Evolutionary conservation across 2,888 invertebrate species (phyloP), one percentile per base, ranked within the genome.

Genomic region (Tigriopus californicus): DNA sequence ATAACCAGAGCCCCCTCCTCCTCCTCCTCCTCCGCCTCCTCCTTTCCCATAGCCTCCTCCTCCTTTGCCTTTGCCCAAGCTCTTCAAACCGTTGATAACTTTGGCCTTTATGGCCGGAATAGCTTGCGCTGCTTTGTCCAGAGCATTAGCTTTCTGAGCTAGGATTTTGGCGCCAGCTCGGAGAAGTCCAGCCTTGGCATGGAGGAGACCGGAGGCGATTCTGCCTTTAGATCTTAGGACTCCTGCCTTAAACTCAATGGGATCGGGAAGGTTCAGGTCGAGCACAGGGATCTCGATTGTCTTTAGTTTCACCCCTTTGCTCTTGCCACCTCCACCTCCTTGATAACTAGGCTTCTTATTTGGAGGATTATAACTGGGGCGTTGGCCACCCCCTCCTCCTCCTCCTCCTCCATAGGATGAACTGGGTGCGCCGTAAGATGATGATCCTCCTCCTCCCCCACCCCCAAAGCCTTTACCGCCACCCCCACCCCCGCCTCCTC

Each of bases 131-230:
- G 52, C 42, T n/a, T 41, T 47, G 41, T 59, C 59, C 41, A 59
- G 22, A n/a, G 49, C 52, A 20, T 48, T 49, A 8, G 59, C 59
- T 41, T 59, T 59, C 18, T 52, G 40, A 5, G 52, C 59, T 8
- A 59, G 52, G 11, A 59, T 52, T 18, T 59, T 51, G 33, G 59
- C 59, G 10, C 59, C 59, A 18, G 59, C 59, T 24, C 59, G 51
- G 8, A 59, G 46, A 18, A 59, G 24, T 22, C 59, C 59, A n/a
- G 59, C 59, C 41, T 59, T 59, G 40, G 59, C 51, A 20, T 59
- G 59, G 8, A 59, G 41, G 2, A 59, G 40, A 13, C 59, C 59
- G 11, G 52, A 53, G n/a, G 59, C 59, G 8, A 59, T 59, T 41
- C 59, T 15, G 25, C 59, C 59, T 41, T 59, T 59, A 22, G 49